These are phyloP conservation scores for Taeniopygia guttata DNA, from an alignment of 2,797 vertebrate genomes.

Conservation along the genomic window DNA sequence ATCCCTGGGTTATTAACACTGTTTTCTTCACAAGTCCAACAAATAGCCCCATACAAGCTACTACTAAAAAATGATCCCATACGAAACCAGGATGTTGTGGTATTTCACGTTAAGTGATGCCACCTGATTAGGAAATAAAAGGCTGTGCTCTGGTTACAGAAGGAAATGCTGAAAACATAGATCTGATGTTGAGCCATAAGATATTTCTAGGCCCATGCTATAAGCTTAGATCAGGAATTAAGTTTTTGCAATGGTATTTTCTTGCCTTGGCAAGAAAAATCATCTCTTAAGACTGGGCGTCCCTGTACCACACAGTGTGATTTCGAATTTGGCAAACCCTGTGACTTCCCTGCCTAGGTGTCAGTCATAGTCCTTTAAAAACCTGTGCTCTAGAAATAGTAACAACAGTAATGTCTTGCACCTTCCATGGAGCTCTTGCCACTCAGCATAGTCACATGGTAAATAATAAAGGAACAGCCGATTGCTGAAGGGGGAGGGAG, in stretches of 20 bases:
- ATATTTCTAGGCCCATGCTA: neutral
- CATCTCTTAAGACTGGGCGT: neutral
- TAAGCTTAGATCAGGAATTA: neutral
- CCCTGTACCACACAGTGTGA: neutral
- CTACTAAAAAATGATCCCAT: neutral
- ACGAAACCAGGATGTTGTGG: rapidly evolving
- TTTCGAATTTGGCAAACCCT: neutral
- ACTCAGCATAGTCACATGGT: neutral
- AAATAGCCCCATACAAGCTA: neutral
- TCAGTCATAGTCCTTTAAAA: neutral
- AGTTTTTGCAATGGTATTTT: neutral
- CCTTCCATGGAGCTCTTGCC: neutral
- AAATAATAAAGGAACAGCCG: neutral
- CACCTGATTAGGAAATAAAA: neutral
- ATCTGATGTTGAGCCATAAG: neutral
- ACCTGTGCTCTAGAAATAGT: neutral
- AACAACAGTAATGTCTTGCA: neutral
- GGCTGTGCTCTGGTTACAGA: neutral
- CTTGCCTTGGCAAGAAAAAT: neutral
- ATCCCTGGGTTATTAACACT: neutral
- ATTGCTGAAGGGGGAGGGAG: neutral
- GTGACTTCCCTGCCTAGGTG: neutral
- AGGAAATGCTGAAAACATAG: neutral
- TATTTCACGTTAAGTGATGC: neutral
- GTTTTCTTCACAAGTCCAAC: neutral